Evolutionary conservation across 2,113 vertebrate genomes (phyloP), one percentile per base, ranked within the genome.

Genomic region (Proteles cristata): DNA sequence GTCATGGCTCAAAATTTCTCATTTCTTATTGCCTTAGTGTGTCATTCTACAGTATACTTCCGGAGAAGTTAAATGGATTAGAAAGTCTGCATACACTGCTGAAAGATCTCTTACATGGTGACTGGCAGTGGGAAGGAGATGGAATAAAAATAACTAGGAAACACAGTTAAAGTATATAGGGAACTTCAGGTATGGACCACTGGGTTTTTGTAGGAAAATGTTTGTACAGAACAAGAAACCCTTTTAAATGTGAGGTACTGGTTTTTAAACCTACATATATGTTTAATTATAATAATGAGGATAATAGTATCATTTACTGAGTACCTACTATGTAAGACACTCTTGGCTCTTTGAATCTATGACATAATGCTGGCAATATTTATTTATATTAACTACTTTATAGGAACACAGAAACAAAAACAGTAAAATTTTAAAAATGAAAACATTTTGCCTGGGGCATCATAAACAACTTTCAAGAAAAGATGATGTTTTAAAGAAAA

Each of bases 391-490:
- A 71, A 71, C 33, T 15, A 48, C 81, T 90, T 95, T 69, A 83
- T 66, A 11, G 58, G 5, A 10, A 68, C 11, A 80, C 3, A 43
- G 25, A n/a, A 63, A 83, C 11, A 84, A 73, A 95, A 88, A 43
- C 1, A 45, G 15, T 58, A 86, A 50, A 55, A 53, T 26, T 73
- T 66, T 16, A 61, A 58, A 77, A 84, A 7, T 80, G 10, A 93
- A 79, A 73, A 14, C 7, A 35, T 94, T 77, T 87, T 77, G 8
- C 35, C 55, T 82, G 6, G 7, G 14, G 0, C 26, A 53, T 68
- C 25, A 74, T 15, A 66, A 84, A 83, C 9, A 93, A n/a, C 8
- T 94, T 93, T 90, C 19, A 48, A 68, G 79, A 90, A 90, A 85
- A 73, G 3, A 33, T 19, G 28, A 11, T 35, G 12, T 8, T 74